Percentiles rank a stretch among this genome's conserved stretches.
These are phyloP conservation scores for Bombus sibiricus DNA, from an alignment of 1,140 invertebrate genomes.

Conservation along the genomic window DNA sequence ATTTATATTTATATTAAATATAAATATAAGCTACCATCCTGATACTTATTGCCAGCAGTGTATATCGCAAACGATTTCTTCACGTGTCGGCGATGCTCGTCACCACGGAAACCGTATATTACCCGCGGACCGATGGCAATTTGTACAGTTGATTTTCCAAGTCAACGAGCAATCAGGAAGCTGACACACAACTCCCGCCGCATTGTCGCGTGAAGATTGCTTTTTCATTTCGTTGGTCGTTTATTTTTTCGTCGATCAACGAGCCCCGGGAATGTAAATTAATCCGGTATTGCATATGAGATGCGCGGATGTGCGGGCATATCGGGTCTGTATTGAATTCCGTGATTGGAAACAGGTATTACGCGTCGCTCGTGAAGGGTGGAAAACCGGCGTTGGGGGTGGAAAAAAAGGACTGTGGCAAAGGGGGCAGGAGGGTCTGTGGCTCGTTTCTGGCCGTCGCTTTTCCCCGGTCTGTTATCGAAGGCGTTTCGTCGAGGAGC, in stretches of 20 bases:
- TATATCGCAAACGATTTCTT: not conserved
- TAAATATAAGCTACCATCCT: not conserved
- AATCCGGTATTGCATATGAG: constrained; percentile 63
- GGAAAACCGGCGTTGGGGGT: not conserved
- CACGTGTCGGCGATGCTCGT: not conserved
- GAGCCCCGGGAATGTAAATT: constrained; percentile 58
- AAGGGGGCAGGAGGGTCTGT: not conserved
- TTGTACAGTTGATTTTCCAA: constrained; percentile 66
- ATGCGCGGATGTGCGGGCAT: constrained; percentile 46
- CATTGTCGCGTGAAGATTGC: constrained; percentile 55
- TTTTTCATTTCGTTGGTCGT: constrained; percentile 51
- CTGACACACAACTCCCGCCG: constrained; percentile 28
- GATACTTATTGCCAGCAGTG: not conserved
- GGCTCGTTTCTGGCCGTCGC: constrained; percentile 19
- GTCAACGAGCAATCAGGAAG: constrained; percentile 58
- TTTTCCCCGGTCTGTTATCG: constrained; percentile 39
- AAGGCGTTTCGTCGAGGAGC: constrained; percentile 35
- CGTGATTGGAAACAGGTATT: constrained; percentile 50
- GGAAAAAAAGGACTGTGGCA: too few relatives aligned
- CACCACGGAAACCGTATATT: not conserved
- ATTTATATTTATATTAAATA: not conserved
- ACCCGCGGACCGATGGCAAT: constrained; percentile 25
- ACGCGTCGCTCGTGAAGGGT: constrained; percentile 24
- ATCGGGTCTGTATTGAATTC: constrained; percentile 55
- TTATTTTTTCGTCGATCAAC: constrained; percentile 58